Evolutionary conservation across 2,888 invertebrate species (phyloP), one percentile per base, ranked within the genome.

Genomic region (Frankliniella fusca): DNA sequence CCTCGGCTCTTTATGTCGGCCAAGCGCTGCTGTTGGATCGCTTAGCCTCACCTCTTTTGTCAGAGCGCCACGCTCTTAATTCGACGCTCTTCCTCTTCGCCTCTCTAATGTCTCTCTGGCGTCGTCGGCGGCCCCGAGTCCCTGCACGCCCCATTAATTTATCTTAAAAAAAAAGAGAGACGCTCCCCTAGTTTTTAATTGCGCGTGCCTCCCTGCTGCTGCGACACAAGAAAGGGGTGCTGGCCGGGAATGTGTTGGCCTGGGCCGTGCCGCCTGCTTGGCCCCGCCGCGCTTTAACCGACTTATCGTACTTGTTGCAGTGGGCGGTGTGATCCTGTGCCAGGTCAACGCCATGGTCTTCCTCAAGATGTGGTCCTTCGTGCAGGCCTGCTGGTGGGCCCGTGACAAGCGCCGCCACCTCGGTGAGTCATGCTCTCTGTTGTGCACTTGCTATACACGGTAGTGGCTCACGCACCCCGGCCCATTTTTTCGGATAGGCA

Each of bases 301-400:
- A 54, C 15, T 54, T 15, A 54, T 20, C 15, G 15, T 20, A 54
- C 54, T 23, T 70, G 70, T 76, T 76, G 70, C 70, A 76, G 70
- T 76, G 70, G 70, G 23, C 23, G 70, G 70, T 9, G 23, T 27
- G 23, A 27, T 23, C 27, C 23, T 76, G 23, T 76, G 70, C 70
- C 70, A 76, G 70, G 12, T 76, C 70, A 76, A 76, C 70, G 70
- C 70, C 70, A 23, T 76, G 23, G 70, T 76, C 23, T 76, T 76
- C 70, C 70, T 76, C 70, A 76, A 76, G 70, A 76, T 76, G 70
- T 76, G 70, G 70, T 76, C 70, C 27, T 76, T 76, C 70, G 70
- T 76, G 70, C 70, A 76, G 12, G 27, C 70, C 23, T 76, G 70
- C 70, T 76, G 70, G 27, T 76, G 70, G 70, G 70, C 70, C 70